A percentile compares a stretch with the other conserved stretches of the same genome.
phyloP scores from a whole-genome alignment of 2,888 invertebrate genomes.

The Sminthurinus aureus region DNA sequence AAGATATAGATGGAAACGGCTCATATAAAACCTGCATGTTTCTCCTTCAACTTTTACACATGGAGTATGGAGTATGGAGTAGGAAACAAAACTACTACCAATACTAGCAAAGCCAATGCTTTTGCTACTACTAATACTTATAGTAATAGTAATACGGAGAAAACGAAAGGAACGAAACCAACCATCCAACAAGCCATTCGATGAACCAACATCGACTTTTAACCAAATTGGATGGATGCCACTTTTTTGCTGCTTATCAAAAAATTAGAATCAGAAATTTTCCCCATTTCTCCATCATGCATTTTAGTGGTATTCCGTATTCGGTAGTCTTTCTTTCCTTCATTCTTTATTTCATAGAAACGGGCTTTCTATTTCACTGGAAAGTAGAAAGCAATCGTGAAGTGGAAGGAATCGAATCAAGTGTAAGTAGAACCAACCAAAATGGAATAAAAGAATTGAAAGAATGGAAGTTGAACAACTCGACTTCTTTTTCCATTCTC shows the following conservation, averaged over 20 bases:
- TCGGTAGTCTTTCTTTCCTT: no score
- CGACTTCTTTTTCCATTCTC: neutral
- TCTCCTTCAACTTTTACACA: no score
- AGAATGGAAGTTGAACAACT: conserved; percentile 31
- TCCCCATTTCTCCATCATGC: conserved; percentile 48
- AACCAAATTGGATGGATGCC: conserved; percentile 58
- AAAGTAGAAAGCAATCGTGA: conserved; percentile 40
- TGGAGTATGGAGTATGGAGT: neutral
- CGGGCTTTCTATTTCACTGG: conserved; percentile 45
- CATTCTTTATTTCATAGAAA: no score
- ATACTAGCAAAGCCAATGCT: no score
- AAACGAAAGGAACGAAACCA: conserved; percentile 5
- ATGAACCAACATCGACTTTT: conserved; percentile 50
- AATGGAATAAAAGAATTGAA: conserved; percentile 44
- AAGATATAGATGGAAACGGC: neutral
- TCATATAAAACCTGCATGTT: neutral
- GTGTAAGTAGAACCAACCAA: conserved; percentile 31
- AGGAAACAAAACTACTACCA: neutral
- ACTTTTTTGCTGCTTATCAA: conserved; percentile 56
- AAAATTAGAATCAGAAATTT: conserved; percentile 56
- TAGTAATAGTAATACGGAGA: neutral
- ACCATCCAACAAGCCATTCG: conserved; percentile 19
- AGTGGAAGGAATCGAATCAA: conserved; percentile 51
- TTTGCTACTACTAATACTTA: neutral
- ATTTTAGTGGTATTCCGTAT: conserved; percentile 45